Base-by-base conservation (phyloP, 2,888 invertebrate species). In the Drosophila ochracea region DNA sequence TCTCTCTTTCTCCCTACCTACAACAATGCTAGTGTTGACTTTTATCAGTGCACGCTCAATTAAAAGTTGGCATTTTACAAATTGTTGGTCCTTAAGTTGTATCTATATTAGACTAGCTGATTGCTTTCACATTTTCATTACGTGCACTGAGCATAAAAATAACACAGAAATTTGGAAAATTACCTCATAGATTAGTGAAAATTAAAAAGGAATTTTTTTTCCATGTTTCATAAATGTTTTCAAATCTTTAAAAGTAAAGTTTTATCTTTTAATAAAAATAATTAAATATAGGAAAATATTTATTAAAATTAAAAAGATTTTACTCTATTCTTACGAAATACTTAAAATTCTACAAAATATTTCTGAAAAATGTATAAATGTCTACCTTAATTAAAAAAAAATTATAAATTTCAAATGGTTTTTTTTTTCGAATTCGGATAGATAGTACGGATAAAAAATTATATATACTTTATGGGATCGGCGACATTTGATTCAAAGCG, bases 21-120 rank as follows among this genome's bases (percentile, higher is more conserved):
- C 13, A 30, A 37, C 33, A 66, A 53, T 52, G 21, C 28, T 37
- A 28, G 43, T 19, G 28, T 63, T 57, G 33, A 11, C 50, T 54
- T 72, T 60, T 61, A 68, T 68, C 71, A 55, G 30, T 35, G 52
- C 47, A 60, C 61, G 73, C 68, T 61, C 65, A 71, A 78, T 78
- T 84, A 76, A 68, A 78, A 70, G 58, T 66, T 67, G n/a, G 28
- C 58, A 50, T 55, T 59, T 57, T 53, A 57, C 50, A 64, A 43
- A 11, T 31, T 30, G n/a, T 28, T 28, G 1, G 30, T 41, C 19
- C 52, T 49, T 54, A 37, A 55, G 19, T 10, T 19, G 2, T 33
- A 10, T 33, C 25, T 43, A 16, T 31, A 21, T 19, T 30, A 16
- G 19, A 3, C 16, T 7, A 13, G n/a, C 16, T n/a, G 21, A 47